phyloP scores from a whole-genome alignment of 1,140 invertebrate genomes.

The Mactra quadrangularis region DNA sequence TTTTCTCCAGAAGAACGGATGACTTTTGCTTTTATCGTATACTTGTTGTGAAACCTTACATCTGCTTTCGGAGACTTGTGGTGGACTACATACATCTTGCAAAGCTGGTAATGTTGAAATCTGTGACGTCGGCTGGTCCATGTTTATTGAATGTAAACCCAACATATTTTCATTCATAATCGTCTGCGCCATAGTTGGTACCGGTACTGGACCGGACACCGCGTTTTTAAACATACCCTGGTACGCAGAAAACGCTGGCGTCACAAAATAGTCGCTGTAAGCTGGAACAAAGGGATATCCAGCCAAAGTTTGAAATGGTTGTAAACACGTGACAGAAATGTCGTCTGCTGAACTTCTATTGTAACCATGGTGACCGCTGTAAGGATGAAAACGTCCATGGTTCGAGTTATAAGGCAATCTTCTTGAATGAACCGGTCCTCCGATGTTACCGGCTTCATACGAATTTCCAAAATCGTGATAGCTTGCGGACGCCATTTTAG shows the following conservation, averaged over 20 bases:
- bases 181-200: no score
- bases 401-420: not conserved
- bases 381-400: not conserved
- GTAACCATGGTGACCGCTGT: not conserved
- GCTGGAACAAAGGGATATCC: not conserved
- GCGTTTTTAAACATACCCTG: not conserved
- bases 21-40: not conserved
- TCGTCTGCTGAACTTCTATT: not conserved
- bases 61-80: not conserved
- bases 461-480: not conserved
- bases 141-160: not conserved
- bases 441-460: not conserved
- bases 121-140: not conserved
- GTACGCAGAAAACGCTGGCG: not conserved
- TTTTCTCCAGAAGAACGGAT: slow-evolving; percentile 43
- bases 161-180: no score
- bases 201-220: no score
- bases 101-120: not conserved
- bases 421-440: not conserved
- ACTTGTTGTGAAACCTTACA: not conserved
- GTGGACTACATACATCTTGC: not conserved
- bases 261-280: not conserved
- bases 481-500: not conserved
- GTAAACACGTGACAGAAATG: not conserved
- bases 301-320: no score